phyloP scores from a whole-genome alignment of 1,140 invertebrate species.

The Steinernema feltiae region DNA sequence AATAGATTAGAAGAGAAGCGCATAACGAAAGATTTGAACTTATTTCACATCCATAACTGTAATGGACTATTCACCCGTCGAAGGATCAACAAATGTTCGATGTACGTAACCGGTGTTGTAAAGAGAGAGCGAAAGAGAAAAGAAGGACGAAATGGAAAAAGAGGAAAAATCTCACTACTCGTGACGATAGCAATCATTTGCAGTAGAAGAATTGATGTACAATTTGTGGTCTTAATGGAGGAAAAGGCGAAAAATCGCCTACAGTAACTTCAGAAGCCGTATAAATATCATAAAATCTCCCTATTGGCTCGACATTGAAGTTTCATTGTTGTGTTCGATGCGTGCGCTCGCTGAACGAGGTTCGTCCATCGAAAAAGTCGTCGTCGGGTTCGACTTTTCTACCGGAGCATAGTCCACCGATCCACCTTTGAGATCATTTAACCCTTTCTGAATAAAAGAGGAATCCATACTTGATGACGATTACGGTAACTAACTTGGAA shows the following conservation, averaged over 20 bases:
- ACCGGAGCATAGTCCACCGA: constrained; percentile 10
- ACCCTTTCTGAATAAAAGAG: background rate
- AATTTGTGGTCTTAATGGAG: background rate
- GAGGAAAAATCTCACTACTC: background rate
- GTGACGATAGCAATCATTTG: too few species aligned
- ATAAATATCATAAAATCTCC: background rate
- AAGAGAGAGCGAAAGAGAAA: background rate
- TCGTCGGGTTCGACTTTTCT: background rate
- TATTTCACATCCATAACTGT: too few species aligned
- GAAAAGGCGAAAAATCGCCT: background rate
- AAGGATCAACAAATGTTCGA: background rate
- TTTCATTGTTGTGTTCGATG: constrained; percentile 17
- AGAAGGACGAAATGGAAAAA: background rate
- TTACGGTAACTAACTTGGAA: constrained; percentile 64
- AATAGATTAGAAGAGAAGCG: too few species aligned
- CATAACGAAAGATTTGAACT: background rate
- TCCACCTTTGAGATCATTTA: constrained; percentile 15
- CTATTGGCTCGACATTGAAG: background rate
- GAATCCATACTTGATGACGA: background rate
- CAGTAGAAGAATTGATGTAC: too few species aligned
- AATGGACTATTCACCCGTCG: background rate
- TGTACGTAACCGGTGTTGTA: constrained; percentile 6
- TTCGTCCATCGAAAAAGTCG: constrained; percentile 14
- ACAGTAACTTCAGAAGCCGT: background rate
- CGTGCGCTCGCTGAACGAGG: constrained; percentile 17